These are phyloP conservation scores for Fistularia commersonii DNA, from an alignment of 2,797 vertebrate genomes.

Conservation along the genomic window DNA sequence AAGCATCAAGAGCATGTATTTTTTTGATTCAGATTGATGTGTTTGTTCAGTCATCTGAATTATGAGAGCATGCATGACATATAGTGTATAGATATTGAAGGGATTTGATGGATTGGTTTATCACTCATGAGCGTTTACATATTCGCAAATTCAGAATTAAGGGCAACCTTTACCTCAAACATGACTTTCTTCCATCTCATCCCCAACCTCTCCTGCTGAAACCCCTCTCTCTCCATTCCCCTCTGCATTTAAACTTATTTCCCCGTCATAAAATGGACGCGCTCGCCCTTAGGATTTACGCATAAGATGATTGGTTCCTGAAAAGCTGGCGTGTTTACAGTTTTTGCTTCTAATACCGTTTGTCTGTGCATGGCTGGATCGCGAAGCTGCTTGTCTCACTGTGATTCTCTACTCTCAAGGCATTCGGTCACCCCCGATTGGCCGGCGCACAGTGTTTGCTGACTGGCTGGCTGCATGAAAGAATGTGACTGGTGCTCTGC, in stretches of 20 bases:
- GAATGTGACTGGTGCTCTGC: constrained; percentile 60
- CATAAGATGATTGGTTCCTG: constrained; percentile 1
- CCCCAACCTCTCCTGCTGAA: constrained; percentile 10
- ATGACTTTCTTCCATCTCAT: neutral
- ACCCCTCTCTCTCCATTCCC: constrained; percentile 2
- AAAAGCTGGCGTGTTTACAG: constrained; percentile 1
- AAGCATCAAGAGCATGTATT: constrained; percentile 3
- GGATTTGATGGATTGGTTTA: constrained; percentile 17
- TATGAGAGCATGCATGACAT: constrained; percentile 29
- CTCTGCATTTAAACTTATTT: no score
- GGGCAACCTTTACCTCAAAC: constrained; percentile 52
- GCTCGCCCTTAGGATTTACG: constrained; percentile 10
- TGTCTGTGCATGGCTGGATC: constrained; percentile 44
- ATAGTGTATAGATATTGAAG: constrained; percentile 4
- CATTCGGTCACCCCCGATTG: constrained; percentile 29
- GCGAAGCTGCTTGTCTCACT: constrained; percentile 17
- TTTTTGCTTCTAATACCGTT: constrained; percentile 10
- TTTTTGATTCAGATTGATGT: constrained; percentile 30
- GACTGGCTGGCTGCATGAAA: constrained; percentile 39
- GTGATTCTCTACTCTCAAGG: constrained; percentile 16
- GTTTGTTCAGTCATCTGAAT: constrained; percentile 35
- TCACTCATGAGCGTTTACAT: constrained; percentile 11
- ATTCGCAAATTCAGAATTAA: constrained; percentile 15
- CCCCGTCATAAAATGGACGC: constrained; percentile 2
- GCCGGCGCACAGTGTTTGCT: constrained; percentile 45